Evolutionary conservation across 2,888 invertebrate species (phyloP).

Genomic region (Melanostoma mellinum): DNA sequence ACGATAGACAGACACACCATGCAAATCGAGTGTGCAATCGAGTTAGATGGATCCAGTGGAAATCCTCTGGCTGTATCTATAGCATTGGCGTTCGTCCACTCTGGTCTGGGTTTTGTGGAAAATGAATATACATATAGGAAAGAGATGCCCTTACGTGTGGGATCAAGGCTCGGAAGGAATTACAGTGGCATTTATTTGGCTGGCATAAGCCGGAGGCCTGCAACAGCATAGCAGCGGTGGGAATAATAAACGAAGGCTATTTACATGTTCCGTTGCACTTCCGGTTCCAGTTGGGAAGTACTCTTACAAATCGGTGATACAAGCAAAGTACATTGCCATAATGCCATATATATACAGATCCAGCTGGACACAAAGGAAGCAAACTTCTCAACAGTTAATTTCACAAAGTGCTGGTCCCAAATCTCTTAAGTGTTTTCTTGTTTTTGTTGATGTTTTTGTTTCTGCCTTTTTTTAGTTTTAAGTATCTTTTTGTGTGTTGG

Average conservation of each 20-base stretch:
- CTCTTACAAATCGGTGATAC: slow-evolving; percentile 53
- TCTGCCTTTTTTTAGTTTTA: slow-evolving; percentile 5
- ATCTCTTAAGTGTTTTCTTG: slow-evolving; percentile 66
- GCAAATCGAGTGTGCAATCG: slow-evolving; percentile 72
- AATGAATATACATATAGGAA: not conserved
- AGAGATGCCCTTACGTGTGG: slow-evolving; percentile 46
- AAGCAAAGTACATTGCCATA: slow-evolving; percentile 34
- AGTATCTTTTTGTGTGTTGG: slow-evolving; percentile 7
- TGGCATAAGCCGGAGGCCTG: slow-evolving; percentile 48
- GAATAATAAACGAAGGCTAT: slow-evolving; percentile 72
- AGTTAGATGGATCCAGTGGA: slow-evolving; percentile 69
- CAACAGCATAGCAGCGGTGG: slow-evolving; percentile 46
- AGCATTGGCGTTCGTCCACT: slow-evolving; percentile 1
- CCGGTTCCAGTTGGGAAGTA: slow-evolving; percentile 68
- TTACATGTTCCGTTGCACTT: slow-evolving; percentile 72
- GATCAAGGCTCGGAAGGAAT: slow-evolving; percentile 50
- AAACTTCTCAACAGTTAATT: slow-evolving; percentile 69
- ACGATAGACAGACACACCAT: slow-evolving; percentile 70
- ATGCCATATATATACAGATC: not conserved
- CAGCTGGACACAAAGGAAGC: slow-evolving; percentile 59
- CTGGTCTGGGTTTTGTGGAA: not conserved
- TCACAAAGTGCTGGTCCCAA: slow-evolving; percentile 70
- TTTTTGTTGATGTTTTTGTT: slow-evolving; percentile 30
- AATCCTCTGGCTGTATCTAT: slow-evolving; percentile 50
- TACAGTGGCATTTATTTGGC: slow-evolving; percentile 49